Evolutionary conservation across 2,888 invertebrate genomes (phyloP).

Genomic region (Hartigia nigra): DNA sequence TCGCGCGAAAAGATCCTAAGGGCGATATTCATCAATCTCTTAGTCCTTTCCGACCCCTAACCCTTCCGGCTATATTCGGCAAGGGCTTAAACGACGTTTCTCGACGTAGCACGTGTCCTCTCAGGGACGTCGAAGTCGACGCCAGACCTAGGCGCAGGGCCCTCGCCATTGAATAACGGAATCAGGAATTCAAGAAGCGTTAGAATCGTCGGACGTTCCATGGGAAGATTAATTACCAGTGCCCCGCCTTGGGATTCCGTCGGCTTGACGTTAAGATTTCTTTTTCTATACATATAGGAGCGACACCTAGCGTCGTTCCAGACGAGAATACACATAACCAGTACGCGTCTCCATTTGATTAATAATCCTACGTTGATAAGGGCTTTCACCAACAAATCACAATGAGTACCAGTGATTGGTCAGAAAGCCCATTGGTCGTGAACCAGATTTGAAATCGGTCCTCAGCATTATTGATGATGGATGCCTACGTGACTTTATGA

Average conservation of each 20-base stretch:
- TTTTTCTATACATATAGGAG: background rate
- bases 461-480: background rate
- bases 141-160: background rate
- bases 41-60: constrained; percentile 1
- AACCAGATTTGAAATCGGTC: background rate
- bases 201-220: background rate
- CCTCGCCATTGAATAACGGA: background rate
- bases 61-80: background rate
- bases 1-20: background rate
- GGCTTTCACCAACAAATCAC: background rate
- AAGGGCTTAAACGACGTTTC: background rate
- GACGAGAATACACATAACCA: background rate
- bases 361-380: background rate
- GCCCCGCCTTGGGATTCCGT: background rate
- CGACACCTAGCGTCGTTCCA: background rate
- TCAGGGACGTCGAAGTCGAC: background rate
- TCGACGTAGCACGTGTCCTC: background rate
- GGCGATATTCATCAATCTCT: constrained; percentile 3
- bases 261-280: background rate
- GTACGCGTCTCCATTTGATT: background rate
- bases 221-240: background rate
- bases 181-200: background rate
- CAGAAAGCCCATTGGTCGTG: background rate
- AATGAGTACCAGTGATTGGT: background rate
- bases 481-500: background rate